Evolutionary conservation across 2,888 invertebrate genomes (phyloP), one percentile per base, ranked within the genome.

Genomic region (Andrena hattorfiana): DNA sequence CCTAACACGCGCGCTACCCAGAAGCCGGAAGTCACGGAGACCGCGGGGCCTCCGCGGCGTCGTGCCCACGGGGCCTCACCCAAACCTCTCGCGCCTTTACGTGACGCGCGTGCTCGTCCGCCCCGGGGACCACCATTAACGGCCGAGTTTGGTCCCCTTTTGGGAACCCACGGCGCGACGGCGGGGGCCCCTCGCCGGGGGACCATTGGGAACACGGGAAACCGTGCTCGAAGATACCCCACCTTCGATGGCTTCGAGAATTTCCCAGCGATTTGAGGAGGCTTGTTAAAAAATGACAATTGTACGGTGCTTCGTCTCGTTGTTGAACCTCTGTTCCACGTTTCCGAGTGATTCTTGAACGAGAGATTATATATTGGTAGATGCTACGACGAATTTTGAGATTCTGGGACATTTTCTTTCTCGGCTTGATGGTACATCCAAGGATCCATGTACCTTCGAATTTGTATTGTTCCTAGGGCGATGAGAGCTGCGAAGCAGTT

Each of bases 1-100:
- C 77, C 80, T 80, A 73, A 85, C 85, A 76, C 77, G 84, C 72
- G 66, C 72, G 74, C 26, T 64, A 76, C 72, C 67, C 63, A 75
- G 68, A 78, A 79, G 42, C 90, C 91, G 92, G 92, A 92, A 92
- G 91, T 92, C 92, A 92, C 92, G 92, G 62, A 88, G 86, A 67
- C 62, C 62, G 6, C 60, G 78, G 66, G 60, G 69, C 81, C 78
- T 79, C 48, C 77, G 20, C 48, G 26, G 30, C 73, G 81, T 75
- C 79, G 84, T 81, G 76, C 70, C 71, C 70, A 32, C 42, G 67
- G 60, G 26, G 54, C 63, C 7, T 20, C 60, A 23, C 42, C 51
- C 59, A n/a, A 59, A 54, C 70, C 69, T 77, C 82, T 71, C 62
- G 77, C 60, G 35, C 56, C 26, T 48, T 20, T 62, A 56, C 23